Evolutionary conservation across 2,113 vertebrate genomes (phyloP).

Genomic region (Azemiops feae): DNA sequence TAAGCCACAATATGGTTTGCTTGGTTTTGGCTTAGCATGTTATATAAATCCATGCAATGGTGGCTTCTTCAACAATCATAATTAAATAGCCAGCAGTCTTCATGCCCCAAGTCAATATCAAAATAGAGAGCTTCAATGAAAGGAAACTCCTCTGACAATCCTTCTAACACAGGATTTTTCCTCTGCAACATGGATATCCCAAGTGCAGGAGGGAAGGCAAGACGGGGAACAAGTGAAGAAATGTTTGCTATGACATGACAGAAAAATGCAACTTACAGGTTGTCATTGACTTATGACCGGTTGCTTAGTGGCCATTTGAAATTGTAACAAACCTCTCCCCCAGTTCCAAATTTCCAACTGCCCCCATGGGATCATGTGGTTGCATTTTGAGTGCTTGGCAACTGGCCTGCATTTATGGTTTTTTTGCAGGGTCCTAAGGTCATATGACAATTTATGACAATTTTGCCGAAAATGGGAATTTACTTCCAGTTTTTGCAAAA

Average conservation of each 20-base stretch:
- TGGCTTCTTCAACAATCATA: background rate
- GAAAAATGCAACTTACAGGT: background rate
- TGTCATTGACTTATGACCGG: background rate
- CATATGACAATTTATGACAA: background rate
- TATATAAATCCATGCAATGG: background rate
- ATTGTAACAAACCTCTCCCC: background rate
- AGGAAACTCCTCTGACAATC: background rate
- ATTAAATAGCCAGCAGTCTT: background rate
- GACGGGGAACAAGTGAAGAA: background rate
- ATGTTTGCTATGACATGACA: background rate
- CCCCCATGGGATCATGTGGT: background rate
- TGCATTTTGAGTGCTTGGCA: background rate
- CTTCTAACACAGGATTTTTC: background rate
- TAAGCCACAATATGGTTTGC: background rate
- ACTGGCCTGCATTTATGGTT: background rate
- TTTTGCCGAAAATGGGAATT: background rate
- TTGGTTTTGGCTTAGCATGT: background rate
- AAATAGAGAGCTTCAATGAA: background rate
- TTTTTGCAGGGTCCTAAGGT: background rate
- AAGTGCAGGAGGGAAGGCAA: background rate
- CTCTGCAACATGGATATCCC: background rate
- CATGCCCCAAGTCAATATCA: background rate
- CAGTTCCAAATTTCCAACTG: background rate
- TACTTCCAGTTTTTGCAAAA: background rate
- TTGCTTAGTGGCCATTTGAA: background rate